Conservation (phyloP, 2,797 vertebrate species). For the Anguilla megastoma region DNA sequence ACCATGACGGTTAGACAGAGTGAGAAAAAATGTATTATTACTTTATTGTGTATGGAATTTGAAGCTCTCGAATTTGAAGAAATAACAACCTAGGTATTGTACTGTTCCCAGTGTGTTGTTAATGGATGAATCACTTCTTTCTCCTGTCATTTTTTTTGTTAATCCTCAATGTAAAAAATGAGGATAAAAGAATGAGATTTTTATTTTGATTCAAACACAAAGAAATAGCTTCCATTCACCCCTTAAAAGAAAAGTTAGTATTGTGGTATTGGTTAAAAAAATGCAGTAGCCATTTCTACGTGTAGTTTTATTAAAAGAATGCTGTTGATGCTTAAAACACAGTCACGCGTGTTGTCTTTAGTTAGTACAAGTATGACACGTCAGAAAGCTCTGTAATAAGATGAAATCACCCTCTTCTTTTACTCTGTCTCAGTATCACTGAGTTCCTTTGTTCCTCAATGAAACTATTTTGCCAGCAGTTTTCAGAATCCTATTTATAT, state of each 20-base stretch:
- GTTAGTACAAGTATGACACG: not conserved
- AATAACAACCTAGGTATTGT: not conserved
- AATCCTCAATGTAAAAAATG: not conserved
- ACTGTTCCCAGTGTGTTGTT: not conserved
- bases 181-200: not conserved
- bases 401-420: not conserved
- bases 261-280: no score
- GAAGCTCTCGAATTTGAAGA: not conserved
- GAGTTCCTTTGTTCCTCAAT: not conserved
- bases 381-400: not conserved
- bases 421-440: not conserved
- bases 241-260: not conserved
- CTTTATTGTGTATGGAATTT: not conserved
- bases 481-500: slow-evolving; percentile 14
- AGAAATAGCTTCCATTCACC: not conserved
- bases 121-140: not conserved
- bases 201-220: not conserved
- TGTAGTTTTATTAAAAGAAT: no score
- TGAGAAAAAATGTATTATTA: not conserved
- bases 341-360: no score
- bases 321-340: no score
- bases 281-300: no score
- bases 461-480: not conserved
- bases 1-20: not conserved
- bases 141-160: not conserved